Base-by-base conservation (phyloP, 2,113 vertebrate genomes). In the Sterrhoptilus dennistouni region DNA sequence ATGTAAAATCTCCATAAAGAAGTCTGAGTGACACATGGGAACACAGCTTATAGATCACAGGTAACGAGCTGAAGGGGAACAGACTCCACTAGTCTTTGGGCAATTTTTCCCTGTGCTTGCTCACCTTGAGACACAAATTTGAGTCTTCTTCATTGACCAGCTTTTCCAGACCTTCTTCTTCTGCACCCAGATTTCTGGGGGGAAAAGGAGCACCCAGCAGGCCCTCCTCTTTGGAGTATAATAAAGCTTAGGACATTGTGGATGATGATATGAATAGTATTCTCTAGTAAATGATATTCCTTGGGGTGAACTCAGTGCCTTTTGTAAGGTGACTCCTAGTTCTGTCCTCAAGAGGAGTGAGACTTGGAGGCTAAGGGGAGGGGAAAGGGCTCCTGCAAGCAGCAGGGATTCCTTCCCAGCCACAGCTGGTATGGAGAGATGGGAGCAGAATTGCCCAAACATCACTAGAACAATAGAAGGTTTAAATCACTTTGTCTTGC, bases 91-190 rank as follows among this genome's bases (percentile, higher is more conserved):
- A 69, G 5, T 12, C 36, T 56, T 86, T 35, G 14, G 29, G 25
- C 31, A 65, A 6, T 19, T 61, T 85, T 66, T 28, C 44, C 31
- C 14, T 33, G 8, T 49, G 19, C 38, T 47, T 70, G 25, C 45
- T n/a, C 14, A n/a, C 21, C 21, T 54, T 1, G 5, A 78, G 18
- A 21, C 10, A 19, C 1, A 38, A 38, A 1, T 23, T 36, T 54
- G 12, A 57, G 6, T 59, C 16, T 7, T 65, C 36, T 42, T 78
- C 69, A 47, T 6, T 49, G 45, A 8, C 5, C 31, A 65, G 15
- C 21, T 69, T 69, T 59, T 9, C 36, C 22, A 83, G 56, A 54
- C 10, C 13, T 18, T 74, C 19, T 59, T 82, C 45, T 22, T 45
- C 47, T 50, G 20, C 35, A 63, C 19, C 4, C 72, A 72, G 23